Evolutionary conservation across 2,888 invertebrate genomes (phyloP).

Genomic region (Lamellibrachia columna): DNA sequence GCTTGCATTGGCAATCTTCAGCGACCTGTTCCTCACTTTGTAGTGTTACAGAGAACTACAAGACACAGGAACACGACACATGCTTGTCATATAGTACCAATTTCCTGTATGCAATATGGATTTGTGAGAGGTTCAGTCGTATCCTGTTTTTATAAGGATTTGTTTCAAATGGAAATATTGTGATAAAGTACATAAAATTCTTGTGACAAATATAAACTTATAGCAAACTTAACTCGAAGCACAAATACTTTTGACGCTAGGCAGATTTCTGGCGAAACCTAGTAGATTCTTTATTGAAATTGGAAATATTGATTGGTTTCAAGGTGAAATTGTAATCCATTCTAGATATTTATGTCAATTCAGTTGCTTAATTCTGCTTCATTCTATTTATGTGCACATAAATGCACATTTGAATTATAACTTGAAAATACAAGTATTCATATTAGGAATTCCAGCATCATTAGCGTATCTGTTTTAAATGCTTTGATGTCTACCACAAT

Average conservation of each 20-base stretch:
- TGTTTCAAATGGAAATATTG: too few relatives aligned
- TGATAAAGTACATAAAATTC: too few relatives aligned
- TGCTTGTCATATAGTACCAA: background rate
- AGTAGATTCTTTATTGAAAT: too few relatives aligned
- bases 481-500: background rate
- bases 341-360: background rate
- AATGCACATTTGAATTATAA: background rate
- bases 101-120: background rate
- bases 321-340: background rate
- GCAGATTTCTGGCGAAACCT: too few relatives aligned
- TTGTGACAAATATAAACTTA: too few relatives aligned
- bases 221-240: too few relatives aligned
- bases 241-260: too few relatives aligned
- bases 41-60: slow-evolving; percentile 1
- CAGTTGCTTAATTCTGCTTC: background rate
- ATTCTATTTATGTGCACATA: background rate
- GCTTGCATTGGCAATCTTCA: slow-evolving; percentile 31
- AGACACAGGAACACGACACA: background rate
- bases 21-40: slow-evolving; percentile 22
- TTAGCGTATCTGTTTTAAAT: background rate
- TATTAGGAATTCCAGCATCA: background rate
- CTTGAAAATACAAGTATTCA: background rate
- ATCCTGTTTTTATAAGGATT: too few relatives aligned
- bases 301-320: background rate
- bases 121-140: too few relatives aligned